These are phyloP conservation scores for Ceratosolen fusciceps DNA, from an alignment of 1,140 invertebrate species.

Conservation along the genomic window DNA sequence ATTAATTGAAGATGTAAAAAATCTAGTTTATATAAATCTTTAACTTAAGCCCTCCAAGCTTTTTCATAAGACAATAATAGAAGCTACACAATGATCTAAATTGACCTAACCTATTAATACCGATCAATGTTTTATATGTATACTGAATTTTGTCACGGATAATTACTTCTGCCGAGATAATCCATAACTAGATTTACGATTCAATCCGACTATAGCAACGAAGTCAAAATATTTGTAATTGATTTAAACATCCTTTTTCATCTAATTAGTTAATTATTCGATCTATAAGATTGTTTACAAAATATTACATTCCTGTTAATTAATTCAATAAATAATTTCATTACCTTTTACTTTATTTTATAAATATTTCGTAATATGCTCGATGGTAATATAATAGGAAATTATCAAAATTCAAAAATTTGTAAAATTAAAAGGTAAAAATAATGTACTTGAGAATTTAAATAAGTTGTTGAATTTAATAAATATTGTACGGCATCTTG, in stretches of 20 bases:
- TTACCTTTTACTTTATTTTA: neutral
- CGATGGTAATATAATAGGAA: neutral
- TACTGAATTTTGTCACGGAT: too few species aligned
- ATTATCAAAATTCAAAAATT: constrained; percentile 6
- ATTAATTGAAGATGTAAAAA: too few species aligned
- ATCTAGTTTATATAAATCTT: too few species aligned
- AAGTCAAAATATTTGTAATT: neutral
- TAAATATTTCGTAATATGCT: neutral
- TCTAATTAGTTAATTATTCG: neutral
- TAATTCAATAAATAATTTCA: too few species aligned
- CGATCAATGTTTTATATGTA: too few species aligned
- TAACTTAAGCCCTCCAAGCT: too few species aligned
- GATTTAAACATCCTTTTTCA: neutral
- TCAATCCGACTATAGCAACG: neutral
- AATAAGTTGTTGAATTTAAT: too few species aligned
- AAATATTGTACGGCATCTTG: too few species aligned
- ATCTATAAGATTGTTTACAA: neutral
- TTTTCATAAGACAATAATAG: too few species aligned
- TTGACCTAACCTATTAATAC: too few species aligned
- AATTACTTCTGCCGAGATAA: neutral
- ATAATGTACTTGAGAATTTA: neutral
- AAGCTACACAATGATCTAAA: too few species aligned
- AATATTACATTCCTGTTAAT: neutral
- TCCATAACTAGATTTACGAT: neutral
- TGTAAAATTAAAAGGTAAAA: neutral